Conservation (phyloP, 2,888 invertebrate genomes). For the Leptopilina drosophilae region DNA sequence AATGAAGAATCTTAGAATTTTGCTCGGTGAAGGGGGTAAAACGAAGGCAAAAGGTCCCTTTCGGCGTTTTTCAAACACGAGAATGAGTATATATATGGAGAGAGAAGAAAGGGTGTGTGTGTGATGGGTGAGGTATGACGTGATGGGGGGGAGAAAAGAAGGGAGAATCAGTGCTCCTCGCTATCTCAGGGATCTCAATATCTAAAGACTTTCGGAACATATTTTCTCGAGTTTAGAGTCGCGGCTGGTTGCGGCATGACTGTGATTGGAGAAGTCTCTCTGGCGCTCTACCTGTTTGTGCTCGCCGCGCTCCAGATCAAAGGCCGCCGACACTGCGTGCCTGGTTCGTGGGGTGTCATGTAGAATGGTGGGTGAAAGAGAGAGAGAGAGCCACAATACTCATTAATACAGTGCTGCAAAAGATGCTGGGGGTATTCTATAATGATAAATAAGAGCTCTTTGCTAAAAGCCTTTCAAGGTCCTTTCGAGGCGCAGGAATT, state of each 20-base stretch:
- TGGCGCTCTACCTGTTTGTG: conserved; percentile 64
- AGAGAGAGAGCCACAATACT: conserved; percentile 63
- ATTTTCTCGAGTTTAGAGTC: conserved; percentile 69
- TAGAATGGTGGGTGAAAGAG: conserved; percentile 62
- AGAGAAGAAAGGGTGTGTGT: not conserved
- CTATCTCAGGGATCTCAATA: conserved; percentile 49
- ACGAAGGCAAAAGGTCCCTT: conserved; percentile 21
- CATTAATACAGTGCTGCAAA: conserved; percentile 65
- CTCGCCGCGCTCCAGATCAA: conserved; percentile 68
- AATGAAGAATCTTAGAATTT: conserved; percentile 41
- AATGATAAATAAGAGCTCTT: conserved; percentile 47
- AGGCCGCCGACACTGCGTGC: conserved; percentile 67
- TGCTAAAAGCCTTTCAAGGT: conserved; percentile 4
- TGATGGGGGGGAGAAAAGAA: too few relatives aligned
- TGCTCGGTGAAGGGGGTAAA: not conserved
- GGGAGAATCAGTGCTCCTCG: conserved; percentile 15
- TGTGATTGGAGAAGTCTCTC: conserved; percentile 60
- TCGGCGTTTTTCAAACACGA: conserved; percentile 31
- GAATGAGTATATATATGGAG: not conserved
- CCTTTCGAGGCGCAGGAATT: too few relatives aligned
- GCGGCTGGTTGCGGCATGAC: conserved; percentile 58
- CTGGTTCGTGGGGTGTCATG: conserved; percentile 73
- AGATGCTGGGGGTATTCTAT: conserved; percentile 68
- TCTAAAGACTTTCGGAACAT: conserved; percentile 49
- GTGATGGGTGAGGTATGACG: conserved; percentile 9